Evolutionary conservation across 2,113 vertebrate species (phyloP).

Genomic region (Hippocampus zosterae): DNA sequence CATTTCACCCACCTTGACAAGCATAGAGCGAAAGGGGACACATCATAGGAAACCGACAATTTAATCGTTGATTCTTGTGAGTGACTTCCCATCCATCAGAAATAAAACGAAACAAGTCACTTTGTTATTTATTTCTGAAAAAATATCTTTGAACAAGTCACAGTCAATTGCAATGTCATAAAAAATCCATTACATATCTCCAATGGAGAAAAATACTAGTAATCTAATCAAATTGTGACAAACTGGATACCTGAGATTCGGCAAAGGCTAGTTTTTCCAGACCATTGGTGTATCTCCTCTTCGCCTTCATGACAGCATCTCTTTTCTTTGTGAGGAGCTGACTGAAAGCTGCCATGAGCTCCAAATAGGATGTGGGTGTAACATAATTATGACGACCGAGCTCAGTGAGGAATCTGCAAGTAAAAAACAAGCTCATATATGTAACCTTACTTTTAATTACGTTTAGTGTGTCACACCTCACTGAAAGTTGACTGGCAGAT

Average conservation of each 20-base stretch:
- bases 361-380: slow-evolving; percentile 93
- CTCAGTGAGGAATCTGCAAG: slow-evolving; percentile 78
- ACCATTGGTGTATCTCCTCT: slow-evolving; percentile 86
- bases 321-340: slow-evolving; percentile 84
- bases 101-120: not conserved
- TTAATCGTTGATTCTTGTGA: not conserved
- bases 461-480: slow-evolving; percentile 65
- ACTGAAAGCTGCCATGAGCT: slow-evolving; percentile 88
- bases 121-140: not conserved
- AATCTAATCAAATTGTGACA: not conserved
- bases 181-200: not conserved
- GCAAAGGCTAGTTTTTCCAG: slow-evolving; percentile 93
- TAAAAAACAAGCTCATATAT: not conserved
- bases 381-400: slow-evolving; percentile 91
- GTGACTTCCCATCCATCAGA: not conserved
- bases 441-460: not conserved
- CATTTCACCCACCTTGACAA: slow-evolving; percentile 88
- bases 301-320: slow-evolving; percentile 86
- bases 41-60: not conserved
- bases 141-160: not conserved
- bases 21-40: not conserved
- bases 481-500: slow-evolving; percentile 81
- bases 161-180: not conserved
- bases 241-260: slow-evolving; percentile 82
- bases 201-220: not conserved